Evolutionary conservation across 2,888 invertebrate genomes (phyloP), one percentile per base, ranked within the genome.

Genomic region (Venusia cambrica): DNA sequence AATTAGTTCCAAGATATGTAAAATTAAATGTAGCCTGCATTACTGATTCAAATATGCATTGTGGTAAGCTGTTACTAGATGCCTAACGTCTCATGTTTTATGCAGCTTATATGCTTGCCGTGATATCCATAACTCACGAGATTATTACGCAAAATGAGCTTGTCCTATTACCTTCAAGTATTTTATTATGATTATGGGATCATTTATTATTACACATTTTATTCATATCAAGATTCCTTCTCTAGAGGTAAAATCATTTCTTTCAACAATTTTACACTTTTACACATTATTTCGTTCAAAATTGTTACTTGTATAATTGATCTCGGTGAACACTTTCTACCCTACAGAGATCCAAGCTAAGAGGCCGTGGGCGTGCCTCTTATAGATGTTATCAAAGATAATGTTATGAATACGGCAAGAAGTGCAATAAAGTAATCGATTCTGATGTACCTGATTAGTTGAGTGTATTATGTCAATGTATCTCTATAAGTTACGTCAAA

Each of bases 371-470:
- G 58, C 58, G 58, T 57, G 60, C 64, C 54, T 19, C 15, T 5
- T 62, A 58, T 32, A 57, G 73, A 74, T 73, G 50, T 54, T 55
- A 68, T 69, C 59, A 27, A 34, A 59, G 61, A 67, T 74, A 71
- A 74, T 68, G 53, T 51, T 58, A 59, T 70, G 69, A 62, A 67
- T 64, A 73, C 60, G 62, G 53, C 47, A 51, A 53, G 18, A 61
- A 50, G 48, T 51, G 47, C 49, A 36, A 54, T 54, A 48, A 42
- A 60, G 59, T 56, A 62, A 68, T 63, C 55, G 45, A 54, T 62
- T 56, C 58, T 52, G 46, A 55, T 50, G 39, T 33, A 36, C 44
- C 46, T 33, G 35, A 60, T 48, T 33, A 43, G 13, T 27, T 27
- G n/a, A 29, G 20, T 35, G 17, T 20, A 26, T 2, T 18, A 19